Percentiles rank a stretch among this genome's conserved stretches.
Evolutionary conservation across 92 coral and sea anemone genomes (phyloP).

Genomic region (Siderastrea siderea): DNA sequence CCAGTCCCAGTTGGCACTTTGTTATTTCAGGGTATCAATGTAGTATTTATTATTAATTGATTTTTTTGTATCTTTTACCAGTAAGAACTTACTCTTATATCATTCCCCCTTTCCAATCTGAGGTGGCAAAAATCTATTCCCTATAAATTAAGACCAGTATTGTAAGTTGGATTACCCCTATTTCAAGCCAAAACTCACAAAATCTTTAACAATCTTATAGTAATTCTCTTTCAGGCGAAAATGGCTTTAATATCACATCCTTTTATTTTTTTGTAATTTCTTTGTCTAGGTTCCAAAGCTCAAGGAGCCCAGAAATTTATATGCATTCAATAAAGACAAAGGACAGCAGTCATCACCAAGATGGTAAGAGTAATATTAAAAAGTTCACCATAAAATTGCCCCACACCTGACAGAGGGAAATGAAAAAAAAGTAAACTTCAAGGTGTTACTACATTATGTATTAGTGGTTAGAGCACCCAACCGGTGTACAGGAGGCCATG

Average conservation of each 20-base stretch:
- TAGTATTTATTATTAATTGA: no score
- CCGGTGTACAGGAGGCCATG: no score
- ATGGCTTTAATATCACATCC: neutral
- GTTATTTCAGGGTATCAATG: neutral
- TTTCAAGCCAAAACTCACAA: neutral
- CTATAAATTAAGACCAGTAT: neutral
- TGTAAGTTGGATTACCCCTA: neutral
- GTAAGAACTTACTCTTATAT: no score
- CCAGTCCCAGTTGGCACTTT: neutral
- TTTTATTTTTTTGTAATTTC: neutral
- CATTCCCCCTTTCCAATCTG: no score
- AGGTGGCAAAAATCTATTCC: no score
- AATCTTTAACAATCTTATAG: neutral
- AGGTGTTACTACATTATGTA: no score
- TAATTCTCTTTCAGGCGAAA: neutral
- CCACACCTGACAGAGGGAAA: no score
- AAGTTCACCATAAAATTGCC: no score
- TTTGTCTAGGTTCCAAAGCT: constrained; percentile 84
- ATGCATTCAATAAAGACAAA: constrained; percentile 75
- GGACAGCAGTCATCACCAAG: constrained; percentile 84
- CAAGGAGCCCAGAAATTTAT: constrained; percentile 92
- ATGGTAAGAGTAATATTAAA: constrained; percentile 69
- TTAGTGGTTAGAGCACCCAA: no score
- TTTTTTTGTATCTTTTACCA: no score
- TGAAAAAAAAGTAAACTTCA: no score